Base-by-base conservation (phyloP, 2,888 invertebrate species). In the Metalampra italica region DNA sequence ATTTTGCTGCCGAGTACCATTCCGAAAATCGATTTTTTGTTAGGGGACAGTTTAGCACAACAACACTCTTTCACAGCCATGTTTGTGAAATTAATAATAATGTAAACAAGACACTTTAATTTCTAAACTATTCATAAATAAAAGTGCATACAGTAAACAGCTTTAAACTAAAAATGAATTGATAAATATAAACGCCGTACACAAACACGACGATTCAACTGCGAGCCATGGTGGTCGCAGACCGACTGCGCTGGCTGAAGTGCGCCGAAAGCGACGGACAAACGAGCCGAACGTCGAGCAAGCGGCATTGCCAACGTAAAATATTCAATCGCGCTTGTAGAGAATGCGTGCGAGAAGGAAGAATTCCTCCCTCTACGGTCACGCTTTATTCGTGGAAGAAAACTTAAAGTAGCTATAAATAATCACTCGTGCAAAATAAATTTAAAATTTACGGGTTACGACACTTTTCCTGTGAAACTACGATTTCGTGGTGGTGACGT, bases 21-120 rank as follows among this genome's bases (percentile, higher is more conserved):
- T 78, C 84, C 82, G 62, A 84, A 82, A 89, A 89, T 89, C 88
- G 89, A 89, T 89, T 88, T 88, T 84, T 84, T 83, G 80, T 80
- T 82, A 76, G 75, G 72, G 75, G 83, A 82, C 83, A 82, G 80
- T 85, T 82, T 80, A 74, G 70, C 85, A 87, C 82, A 77, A 81
- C 69, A 84, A 85, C 83, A 86, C 88, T 79, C 75, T 78, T 78
- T 81, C 85, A 87, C 87, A 82, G 82, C 82, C 88, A 88, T 89
- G 70, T 75, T 79, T 70, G 57, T 67, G 66, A n/a, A n/a, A 59
- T 54, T 55, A 57, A 62, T 53, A 61, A 55, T n/a, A 60, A 58
- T 59, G 59, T 72, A 67, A 63, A 55, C 59, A 60, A 60, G 61
- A 65, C 71, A 75, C 70, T 67, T 56, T 57, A 53, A 56, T 60